A percentile compares a stretch with the other conserved stretches of the same genome.
phyloP scores from a whole-genome alignment of 2,888 invertebrate species.

The Cyclophora punctaria region DNA sequence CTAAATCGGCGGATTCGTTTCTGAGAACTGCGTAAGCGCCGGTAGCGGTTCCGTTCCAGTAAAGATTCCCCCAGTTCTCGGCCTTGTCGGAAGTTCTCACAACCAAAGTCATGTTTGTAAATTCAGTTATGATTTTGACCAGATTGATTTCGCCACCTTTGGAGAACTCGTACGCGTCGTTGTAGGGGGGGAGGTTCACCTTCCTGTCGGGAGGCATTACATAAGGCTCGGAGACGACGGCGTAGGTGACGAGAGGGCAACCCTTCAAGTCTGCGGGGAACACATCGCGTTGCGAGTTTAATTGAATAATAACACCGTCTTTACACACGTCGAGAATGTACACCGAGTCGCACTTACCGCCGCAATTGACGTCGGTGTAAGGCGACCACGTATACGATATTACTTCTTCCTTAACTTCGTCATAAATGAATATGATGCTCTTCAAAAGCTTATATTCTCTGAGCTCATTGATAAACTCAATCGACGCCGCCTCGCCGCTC shows the following conservation, averaged over 20 bases:
- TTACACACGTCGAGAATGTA: slow-evolving; percentile 58
- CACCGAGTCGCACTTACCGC: slow-evolving; percentile 52
- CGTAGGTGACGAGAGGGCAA: slow-evolving; percentile 59
- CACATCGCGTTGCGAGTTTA: slow-evolving; percentile 44
- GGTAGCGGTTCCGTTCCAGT: slow-evolving; percentile 49
- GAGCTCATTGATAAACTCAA: slow-evolving; percentile 57
- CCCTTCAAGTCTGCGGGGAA: slow-evolving; percentile 57
- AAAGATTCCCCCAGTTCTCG: slow-evolving; percentile 61
- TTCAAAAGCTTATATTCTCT: slow-evolving; percentile 52
- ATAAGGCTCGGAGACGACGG: slow-evolving; percentile 64
- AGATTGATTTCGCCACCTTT: slow-evolving; percentile 64
- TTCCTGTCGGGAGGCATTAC: slow-evolving; percentile 56
- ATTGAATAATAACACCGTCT: slow-evolving; percentile 38
- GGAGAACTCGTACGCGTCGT: slow-evolving; percentile 51
- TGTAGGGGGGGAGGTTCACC: slow-evolving; percentile 32
- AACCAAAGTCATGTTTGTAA: slow-evolving; percentile 62
- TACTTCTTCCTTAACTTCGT: slow-evolving; percentile 40
- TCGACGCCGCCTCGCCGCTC: slow-evolving; percentile 38
- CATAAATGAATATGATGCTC: slow-evolving; percentile 57
- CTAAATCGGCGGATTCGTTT: slow-evolving; percentile 49
- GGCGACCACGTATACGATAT: slow-evolving; percentile 64
- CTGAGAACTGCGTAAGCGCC: slow-evolving; percentile 50
- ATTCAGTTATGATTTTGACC: slow-evolving; percentile 60
- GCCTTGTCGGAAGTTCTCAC: slow-evolving; percentile 46
- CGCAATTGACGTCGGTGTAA: slow-evolving; percentile 58